Evolutionary conservation across 2,888 invertebrate species (phyloP), one percentile per base, ranked within the genome.

Genomic region (Drosophila seclusa): DNA sequence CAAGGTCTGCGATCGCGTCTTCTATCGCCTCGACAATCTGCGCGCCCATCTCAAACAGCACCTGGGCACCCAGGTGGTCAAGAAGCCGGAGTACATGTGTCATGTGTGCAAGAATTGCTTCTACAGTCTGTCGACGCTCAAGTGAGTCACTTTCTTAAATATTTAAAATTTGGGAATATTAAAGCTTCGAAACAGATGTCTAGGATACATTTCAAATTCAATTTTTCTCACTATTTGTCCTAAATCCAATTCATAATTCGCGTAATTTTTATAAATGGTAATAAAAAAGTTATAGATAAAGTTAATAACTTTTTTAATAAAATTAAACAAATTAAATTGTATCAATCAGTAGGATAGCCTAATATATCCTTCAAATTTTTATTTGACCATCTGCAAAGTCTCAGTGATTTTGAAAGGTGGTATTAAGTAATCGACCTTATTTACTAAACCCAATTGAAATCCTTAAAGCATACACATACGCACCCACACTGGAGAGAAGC

Each of bases 1-100:
- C 76, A 92, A 93, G 72, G 94, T 94, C 7, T 93, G 93, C 60
- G 87, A 89, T 54, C 93, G 92, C 42, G 85, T 90, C 21, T 93
- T 93, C 79, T 87, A 78, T 79, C 95, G 95, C 92, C 94, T 96
- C 84, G 96, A 96, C 87, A 96, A 96, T 91, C 92, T 96, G 62
- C 94, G 96, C 3, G 95, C 95, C 69, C 96, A 96, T 93, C 92
- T 96, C 36, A 94, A 96, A 67, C 95, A 94, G 24, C 96, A 96
- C 88, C 94, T 95, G n/a, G 95, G 95, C 1, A 94, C 95, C 66
- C 92, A 92, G 4, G 93, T 94, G 76, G 93, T 94, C 48, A 94
- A 94, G 84, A 92, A 92, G 53, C 94, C 95, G 58, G 94, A 94
- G 65, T 95, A 94, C 82, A 93, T 93, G 59, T 96, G 96, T 85